A percentile compares a stretch with the other conserved stretches of the same genome.
Evolutionary conservation across 2,797 vertebrate species (phyloP).

Genomic region (Cossypha polioptera): DNA sequence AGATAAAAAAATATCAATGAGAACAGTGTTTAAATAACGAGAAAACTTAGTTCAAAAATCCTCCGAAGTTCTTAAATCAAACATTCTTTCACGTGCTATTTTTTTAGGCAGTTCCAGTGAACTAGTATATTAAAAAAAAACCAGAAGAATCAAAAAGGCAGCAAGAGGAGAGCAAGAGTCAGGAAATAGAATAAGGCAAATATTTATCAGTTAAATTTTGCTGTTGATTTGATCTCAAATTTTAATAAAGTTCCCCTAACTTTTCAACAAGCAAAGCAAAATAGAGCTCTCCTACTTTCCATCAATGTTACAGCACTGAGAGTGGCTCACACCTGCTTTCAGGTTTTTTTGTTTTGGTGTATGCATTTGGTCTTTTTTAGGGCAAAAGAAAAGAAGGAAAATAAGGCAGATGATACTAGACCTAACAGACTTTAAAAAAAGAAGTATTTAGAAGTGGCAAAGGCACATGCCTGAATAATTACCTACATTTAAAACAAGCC

Average conservation of each 20-base stretch:
- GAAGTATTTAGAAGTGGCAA: not conserved
- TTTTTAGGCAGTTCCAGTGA: not conserved
- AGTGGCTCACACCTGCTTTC: not conserved
- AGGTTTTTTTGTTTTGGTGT: no score
- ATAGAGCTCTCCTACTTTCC: not conserved
- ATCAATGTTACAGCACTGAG: fast-evolving
- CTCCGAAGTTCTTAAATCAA: not conserved
- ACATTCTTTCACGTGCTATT: fast-evolving
- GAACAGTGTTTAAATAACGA: not conserved
- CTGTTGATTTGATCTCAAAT: not conserved
- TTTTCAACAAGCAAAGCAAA: not conserved
- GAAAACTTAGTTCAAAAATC: not conserved
- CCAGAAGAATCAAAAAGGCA: not conserved
- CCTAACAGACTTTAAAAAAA: not conserved
- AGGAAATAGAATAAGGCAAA: not conserved
- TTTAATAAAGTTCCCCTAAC: not conserved
- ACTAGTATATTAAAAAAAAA: not conserved
- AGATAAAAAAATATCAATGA: not conserved
- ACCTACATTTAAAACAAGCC: not conserved
- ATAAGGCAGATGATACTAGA: not conserved
- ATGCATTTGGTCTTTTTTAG: not conserved
- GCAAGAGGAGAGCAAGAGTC: not conserved
- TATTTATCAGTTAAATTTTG: not conserved
- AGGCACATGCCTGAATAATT: not conserved
- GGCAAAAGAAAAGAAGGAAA: not conserved